Percentiles rank a stretch among this genome's conserved stretches.
phyloP scores from a whole-genome alignment of 2,113 vertebrate genomes.

The Desmodus rotundus region DNA sequence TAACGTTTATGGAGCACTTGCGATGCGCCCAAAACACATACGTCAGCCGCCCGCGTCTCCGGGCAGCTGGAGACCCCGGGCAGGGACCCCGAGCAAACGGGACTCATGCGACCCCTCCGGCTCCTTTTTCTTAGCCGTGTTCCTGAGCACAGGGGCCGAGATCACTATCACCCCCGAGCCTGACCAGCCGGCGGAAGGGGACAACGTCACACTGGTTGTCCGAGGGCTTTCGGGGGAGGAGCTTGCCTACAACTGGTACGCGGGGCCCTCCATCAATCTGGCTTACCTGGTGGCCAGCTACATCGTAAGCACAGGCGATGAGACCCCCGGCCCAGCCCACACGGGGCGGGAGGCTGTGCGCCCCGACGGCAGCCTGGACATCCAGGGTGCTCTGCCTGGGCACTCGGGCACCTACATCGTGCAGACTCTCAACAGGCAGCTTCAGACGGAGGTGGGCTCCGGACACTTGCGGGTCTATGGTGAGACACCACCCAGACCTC shows the following conservation, averaged over 20 bases:
- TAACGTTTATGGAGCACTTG: background rate
- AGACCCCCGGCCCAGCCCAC: constrained; percentile 57
- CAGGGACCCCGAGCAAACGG: too few species aligned
- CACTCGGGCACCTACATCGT: constrained; percentile 72
- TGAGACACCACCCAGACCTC: constrained; percentile 36
- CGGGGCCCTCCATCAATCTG: constrained; percentile 51
- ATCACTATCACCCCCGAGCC: constrained; percentile 60
- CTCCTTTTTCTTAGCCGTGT: background rate
- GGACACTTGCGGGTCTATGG: constrained; percentile 72
- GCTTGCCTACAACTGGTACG: constrained; percentile 69
- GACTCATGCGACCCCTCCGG: background rate
- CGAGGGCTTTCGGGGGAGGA: constrained; percentile 45
- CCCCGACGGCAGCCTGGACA: constrained; percentile 55
- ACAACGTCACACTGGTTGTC: constrained; percentile 55
- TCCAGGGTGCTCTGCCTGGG: background rate
- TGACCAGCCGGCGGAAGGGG: constrained; percentile 43
- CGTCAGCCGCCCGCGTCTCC: background rate
- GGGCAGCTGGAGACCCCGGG: too few species aligned
- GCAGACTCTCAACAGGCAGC: constrained; percentile 69
- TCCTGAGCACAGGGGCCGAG: constrained; percentile 23
- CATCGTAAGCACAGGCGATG: constrained; percentile 61
- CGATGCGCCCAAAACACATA: background rate
- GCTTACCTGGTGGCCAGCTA: constrained; percentile 66
- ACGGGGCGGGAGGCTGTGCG: constrained; percentile 63
- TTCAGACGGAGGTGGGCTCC: constrained; percentile 75